Base-by-base conservation (phyloP, 2,888 invertebrate genomes). In the Drosophila macrospina region DNA sequence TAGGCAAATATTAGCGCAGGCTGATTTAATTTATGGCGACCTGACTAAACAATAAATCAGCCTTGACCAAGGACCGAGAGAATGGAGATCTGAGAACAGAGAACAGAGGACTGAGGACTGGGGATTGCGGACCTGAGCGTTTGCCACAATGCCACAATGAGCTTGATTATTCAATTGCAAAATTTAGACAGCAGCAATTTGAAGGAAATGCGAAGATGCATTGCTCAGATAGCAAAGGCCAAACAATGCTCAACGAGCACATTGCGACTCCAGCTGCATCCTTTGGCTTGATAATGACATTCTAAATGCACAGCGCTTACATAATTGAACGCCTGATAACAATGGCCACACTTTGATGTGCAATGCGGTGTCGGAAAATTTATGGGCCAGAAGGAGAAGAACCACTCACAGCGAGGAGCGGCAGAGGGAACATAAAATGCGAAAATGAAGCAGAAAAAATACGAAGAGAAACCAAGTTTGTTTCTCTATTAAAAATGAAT, bases 401-500 rank as follows among this genome's bases (percentile, higher is more conserved):
- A 34, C 30, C 8, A 41, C 16, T 36, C 28, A 5, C 16, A 30
- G n/a, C 4, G 39, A 39, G 26, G 3, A 36, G 28, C 15, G 11
- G 11, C 39, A 32, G 11, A 41, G 30, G 26, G 28, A 42, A 52
- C 39, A 47, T 7, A 30, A 50, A 45, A 60, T 32, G 13, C 20
- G 8, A 15, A 41, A 54, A 41, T 4, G 20, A 28, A 42, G 28
- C 30, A 10, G 36, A 45, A 52, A 39, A 30, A 4, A 13, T 5
- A 45, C 37, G 34, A 44, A 51, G 64, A 52, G 44, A 63, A 76
- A 52, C 54, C 71, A 71, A 78, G 70, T 80, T 76, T 78, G 73
- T 65, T 73, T 85, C 87, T 87, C 79, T 84, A 84, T 84, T 84
- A 84, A 84, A 87, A 73, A 84, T 84, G 85, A 84, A 87, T 84